Evolutionary conservation across 2,797 vertebrate species (phyloP).

Genomic region (Gambelia wislizenii): DNA sequence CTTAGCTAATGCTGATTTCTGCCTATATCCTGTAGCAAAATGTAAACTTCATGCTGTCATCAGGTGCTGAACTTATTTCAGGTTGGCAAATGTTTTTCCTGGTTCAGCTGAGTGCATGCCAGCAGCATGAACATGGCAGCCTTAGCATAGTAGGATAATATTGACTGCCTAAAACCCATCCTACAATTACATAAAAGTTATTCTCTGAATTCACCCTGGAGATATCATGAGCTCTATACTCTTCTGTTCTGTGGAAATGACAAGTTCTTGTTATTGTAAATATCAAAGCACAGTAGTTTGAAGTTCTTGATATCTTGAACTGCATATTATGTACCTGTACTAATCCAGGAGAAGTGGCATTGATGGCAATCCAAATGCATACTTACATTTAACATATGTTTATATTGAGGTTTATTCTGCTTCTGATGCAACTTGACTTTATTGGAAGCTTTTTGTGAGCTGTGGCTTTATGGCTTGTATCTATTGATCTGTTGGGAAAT

Average conservation of each 20-base stretch:
- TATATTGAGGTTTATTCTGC: neutral
- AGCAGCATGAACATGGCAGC: neutral
- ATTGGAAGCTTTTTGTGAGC: neutral
- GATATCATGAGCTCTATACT: neutral
- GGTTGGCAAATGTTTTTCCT: neutral
- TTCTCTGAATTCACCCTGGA: neutral
- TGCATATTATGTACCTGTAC: neutral
- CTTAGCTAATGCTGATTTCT: neutral
- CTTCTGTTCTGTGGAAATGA: neutral
- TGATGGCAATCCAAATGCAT: neutral
- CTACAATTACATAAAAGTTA: neutral
- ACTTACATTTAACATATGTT: neutral
- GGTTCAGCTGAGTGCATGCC: neutral
- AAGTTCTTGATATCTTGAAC: neutral
- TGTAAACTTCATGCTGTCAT: neutral
- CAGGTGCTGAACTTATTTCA: neutral
- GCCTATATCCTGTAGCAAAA: neutral
- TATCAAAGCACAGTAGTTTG: neutral
- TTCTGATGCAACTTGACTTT: neutral
- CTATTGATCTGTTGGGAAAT: neutral
- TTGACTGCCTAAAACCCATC: neutral
- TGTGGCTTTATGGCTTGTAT: neutral
- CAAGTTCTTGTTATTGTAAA: neutral
- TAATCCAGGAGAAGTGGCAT: neutral
- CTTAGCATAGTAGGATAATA: neutral